Evolutionary conservation across 2,797 vertebrate species (phyloP).

Genomic region (Oceanodroma leucorhoa): DNA sequence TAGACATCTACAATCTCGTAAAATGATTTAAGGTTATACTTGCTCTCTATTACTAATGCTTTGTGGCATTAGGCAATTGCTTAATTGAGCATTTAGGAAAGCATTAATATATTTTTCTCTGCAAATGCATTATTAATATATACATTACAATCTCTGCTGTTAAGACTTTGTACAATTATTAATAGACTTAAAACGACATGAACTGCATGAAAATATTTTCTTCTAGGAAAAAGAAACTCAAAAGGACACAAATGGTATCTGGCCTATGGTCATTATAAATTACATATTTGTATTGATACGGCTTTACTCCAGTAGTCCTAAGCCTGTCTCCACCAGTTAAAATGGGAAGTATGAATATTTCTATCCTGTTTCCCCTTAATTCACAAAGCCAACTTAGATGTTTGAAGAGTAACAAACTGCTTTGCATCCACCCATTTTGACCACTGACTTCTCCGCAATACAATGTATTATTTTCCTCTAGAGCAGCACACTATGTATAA

Average conservation of each 20-base stretch:
- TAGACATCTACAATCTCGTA: neutral
- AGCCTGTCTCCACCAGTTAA: neutral
- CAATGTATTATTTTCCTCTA: neutral
- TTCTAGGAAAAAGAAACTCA: neutral
- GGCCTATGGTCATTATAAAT: neutral
- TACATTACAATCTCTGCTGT: neutral
- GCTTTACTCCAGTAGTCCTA: neutral
- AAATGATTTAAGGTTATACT: neutral
- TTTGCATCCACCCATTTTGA: neutral
- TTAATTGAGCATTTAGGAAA: conserved; percentile 41
- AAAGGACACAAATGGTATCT: neutral
- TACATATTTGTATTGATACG: neutral
- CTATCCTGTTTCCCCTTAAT: neutral
- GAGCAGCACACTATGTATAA: fast-evolving
- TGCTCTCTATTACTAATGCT: neutral
- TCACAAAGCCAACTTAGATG: neutral
- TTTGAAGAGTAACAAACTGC: neutral
- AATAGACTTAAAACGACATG: neutral
- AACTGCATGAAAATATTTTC: conserved; percentile 15
- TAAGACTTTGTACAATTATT: conserved; percentile 23
- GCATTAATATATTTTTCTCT: conserved; percentile 40
- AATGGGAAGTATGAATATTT: neutral
- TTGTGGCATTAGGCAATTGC: conserved; percentile 15
- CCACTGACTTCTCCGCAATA: neutral
- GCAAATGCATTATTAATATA: conserved; percentile 45